Base-by-base conservation (phyloP, 2,797 vertebrate genomes). In the Crenichthys baileyi region DNA sequence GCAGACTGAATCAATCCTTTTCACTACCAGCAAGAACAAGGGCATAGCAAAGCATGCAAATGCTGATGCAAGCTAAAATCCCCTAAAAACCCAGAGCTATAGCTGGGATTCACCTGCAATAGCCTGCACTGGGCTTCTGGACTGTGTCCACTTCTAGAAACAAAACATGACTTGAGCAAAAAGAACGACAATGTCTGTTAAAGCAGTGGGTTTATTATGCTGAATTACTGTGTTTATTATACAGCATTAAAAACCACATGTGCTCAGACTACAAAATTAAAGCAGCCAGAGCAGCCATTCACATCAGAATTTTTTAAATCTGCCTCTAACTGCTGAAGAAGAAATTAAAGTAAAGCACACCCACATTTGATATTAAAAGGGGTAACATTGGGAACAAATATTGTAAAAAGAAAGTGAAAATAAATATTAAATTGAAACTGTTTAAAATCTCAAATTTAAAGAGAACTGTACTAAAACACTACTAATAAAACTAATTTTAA, bases 101-200 rank as follows among this genome's bases (percentile, higher is more conserved):
- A 24, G 70, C 44, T 41, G 1, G 63, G 76, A 85, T 84, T 87
- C 85, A 91, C 90, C 90, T 91, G 88, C 89, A 83, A 80, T 26
- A 24, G 76, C 67, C 24, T 73, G 70, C 82, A 77, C 71, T 26
- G 70, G 72, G 70, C 73, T 31, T 7, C 0, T 87, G 84, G 85
- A 76, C 58, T 36, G 18, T 0, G 0, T 67, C 78, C 88, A 89
- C 75, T n/a, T 1, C 4, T 72, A 16, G 31, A 73, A 76, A 51
- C 55, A 75, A 79, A 68, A 63, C 50, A 53, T 3, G 39, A 22
- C 70, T 73, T 46, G n/a, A 72, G 53, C 36, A 61, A 53, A 68
- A 63, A 46, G 12, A 60, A 5, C 55, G 58, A 31, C 46, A 72
- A 7, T 60, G 44, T 16, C 53, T 60, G 18, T 24, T 51, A 15